Percentiles rank a stretch among this genome's conserved stretches.
These are phyloP conservation scores for Varanus salvator DNA, from an alignment of 2,113 vertebrate genomes.

Conservation along the genomic window DNA sequence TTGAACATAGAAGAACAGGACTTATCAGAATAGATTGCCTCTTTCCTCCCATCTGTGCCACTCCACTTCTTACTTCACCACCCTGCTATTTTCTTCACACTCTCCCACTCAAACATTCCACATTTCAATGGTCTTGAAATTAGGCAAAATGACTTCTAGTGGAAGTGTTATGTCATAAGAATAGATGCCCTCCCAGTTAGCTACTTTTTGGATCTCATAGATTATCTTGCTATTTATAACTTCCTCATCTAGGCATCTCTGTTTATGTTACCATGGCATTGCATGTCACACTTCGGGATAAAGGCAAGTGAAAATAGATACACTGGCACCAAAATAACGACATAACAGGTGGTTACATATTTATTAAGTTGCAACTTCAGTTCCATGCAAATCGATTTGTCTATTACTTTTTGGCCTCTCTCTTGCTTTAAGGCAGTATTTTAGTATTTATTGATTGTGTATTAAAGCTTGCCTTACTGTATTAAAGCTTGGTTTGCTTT, in stretches of 20 bases:
- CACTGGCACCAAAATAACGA: slow-evolving; percentile 75
- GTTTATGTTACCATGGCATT: slow-evolving; percentile 80
- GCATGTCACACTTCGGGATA: slow-evolving; percentile 67
- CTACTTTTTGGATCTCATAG: slow-evolving; percentile 70
- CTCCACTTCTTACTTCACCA: neutral
- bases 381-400: slow-evolving; percentile 41
- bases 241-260: slow-evolving; percentile 66
- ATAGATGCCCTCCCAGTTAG: slow-evolving; percentile 68
- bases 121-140: slow-evolving; percentile 36
- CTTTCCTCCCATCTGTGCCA: neutral
- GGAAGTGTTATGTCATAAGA: slow-evolving; percentile 69
- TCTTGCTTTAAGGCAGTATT: slow-evolving; percentile 37
- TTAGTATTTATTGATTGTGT: slow-evolving; percentile 11
- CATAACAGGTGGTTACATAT: slow-evolving; percentile 78
- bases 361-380: slow-evolving; percentile 54
- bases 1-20: slow-evolving; percentile 4
- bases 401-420: slow-evolving; percentile 33
- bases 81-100: neutral
- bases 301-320: slow-evolving; percentile 79
- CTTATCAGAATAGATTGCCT: neutral
- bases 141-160: slow-evolving; percentile 50
- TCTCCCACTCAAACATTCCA: slow-evolving; percentile 38
- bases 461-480: too few relatives aligned
- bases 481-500: neutral
- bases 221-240: slow-evolving; percentile 73